Conservation (phyloP, 2,888 invertebrate genomes). For the Cheilosia soror region DNA sequence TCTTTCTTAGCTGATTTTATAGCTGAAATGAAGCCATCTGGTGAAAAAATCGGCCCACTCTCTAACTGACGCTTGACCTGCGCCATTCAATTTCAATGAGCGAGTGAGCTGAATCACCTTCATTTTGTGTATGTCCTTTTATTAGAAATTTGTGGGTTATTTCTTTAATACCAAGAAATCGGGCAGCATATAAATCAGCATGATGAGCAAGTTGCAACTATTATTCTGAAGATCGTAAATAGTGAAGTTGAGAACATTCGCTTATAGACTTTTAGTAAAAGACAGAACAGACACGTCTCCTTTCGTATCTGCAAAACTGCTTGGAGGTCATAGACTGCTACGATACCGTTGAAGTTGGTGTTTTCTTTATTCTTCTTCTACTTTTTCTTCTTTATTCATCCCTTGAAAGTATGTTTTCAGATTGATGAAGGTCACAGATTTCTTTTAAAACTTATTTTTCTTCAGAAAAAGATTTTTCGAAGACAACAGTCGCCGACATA, state of each 20-base stretch:
- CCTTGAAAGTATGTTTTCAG: slow-evolving; percentile 32
- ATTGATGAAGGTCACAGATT: slow-evolving; percentile 16
- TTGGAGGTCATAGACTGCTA: slow-evolving; percentile 57
- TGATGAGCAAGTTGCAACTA: slow-evolving; percentile 44
- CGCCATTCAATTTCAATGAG: slow-evolving; percentile 43
- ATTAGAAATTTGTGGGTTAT: slow-evolving; percentile 51
- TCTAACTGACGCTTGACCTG: slow-evolving; percentile 40
- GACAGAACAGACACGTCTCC: slow-evolving; percentile 61
- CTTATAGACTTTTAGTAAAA: slow-evolving; percentile 70
- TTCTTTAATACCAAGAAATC: slow-evolving; percentile 58
- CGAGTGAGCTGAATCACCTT: slow-evolving; percentile 36
- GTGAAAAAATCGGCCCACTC: slow-evolving; percentile 42
- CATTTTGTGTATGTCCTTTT: slow-evolving; percentile 47
- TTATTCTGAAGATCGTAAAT: slow-evolving; percentile 57
- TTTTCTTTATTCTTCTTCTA: slow-evolving; percentile 28
- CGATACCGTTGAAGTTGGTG: background rate
- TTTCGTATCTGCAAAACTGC: slow-evolving; percentile 64
- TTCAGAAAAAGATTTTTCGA: slow-evolving; percentile 16
- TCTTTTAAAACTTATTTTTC: slow-evolving; percentile 23
- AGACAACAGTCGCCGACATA: no score
- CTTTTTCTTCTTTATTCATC: no score
- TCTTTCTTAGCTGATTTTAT: slow-evolving; percentile 30
- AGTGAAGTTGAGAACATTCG: slow-evolving; percentile 64
- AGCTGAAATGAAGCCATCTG: slow-evolving; percentile 39
- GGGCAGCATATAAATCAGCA: slow-evolving; percentile 67